These are phyloP conservation scores for Silurus aristotelis DNA, from an alignment of 2,797 vertebrate species.

Conservation along the genomic window DNA sequence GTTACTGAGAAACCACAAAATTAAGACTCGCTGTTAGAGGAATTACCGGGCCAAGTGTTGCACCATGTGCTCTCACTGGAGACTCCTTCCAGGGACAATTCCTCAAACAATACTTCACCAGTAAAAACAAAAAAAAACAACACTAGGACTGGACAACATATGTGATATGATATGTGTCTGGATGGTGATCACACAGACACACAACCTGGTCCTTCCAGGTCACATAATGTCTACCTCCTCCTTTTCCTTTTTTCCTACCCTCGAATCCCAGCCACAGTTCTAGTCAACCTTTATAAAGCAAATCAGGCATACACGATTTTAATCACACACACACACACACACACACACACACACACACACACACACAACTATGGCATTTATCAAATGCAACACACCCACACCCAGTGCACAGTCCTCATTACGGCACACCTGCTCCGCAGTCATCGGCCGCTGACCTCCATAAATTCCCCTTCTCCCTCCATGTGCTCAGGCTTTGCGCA, in stretches of 20 bases:
- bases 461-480: conserved; percentile 52
- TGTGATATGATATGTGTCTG: conserved; percentile 70
- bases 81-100: background rate
- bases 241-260: conserved; percentile 42
- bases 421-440: conserved; percentile 55
- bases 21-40: no score
- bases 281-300: conserved; percentile 27
- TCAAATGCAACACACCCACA: conserved; percentile 23
- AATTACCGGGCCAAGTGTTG: background rate
- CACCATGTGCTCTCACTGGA: background rate
- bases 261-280: background rate
- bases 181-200: conserved; percentile 60
- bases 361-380: conserved; percentile 6
- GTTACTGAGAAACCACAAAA: background rate
- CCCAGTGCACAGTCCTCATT: conserved; percentile 41
- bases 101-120: background rate
- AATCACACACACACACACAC: background rate
- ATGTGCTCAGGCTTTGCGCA: conserved; percentile 50
- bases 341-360: background rate
- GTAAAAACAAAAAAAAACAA: conserved; percentile 28
- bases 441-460: conserved; percentile 57
- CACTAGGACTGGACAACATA: conserved; percentile 70
- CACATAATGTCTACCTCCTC: conserved; percentile 56
- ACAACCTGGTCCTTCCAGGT: conserved; percentile 61
- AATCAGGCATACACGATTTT: conserved; percentile 10